Evolutionary conservation across 2,888 invertebrate genomes (phyloP), one percentile per base, ranked within the genome.

Genomic region (Macropis europaea): DNA sequence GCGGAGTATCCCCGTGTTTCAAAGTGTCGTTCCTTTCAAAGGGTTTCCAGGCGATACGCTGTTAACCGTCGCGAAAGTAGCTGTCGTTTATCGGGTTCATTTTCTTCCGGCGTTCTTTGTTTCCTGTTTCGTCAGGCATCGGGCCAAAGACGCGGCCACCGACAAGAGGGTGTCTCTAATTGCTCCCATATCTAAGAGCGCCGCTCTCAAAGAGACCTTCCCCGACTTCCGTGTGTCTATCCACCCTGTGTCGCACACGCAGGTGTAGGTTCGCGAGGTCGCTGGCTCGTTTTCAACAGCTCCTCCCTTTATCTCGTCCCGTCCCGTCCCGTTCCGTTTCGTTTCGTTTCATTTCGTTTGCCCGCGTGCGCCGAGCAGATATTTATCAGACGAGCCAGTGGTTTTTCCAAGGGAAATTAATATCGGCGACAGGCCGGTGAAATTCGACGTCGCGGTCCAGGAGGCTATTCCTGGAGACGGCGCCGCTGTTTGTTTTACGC

Each of bases 91-190:
- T 69, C 66, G 56, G 45, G 7, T 24, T 48, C 53, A 13, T 53
- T 53, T 62, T 72, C 52, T 57, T 57, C 56, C 62, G 38, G 50
- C 62, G 11, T 22, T 45, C 62, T 72, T 69, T 62, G 47, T 53
- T 57, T 62, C 57, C 57, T 32, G 57, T 63, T 57, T 59, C 74
- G 61, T 54, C 24, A 53, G 52, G 69, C 77, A 77, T 22, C 45
- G 17, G 47, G 70, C 74, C 75, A 72, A 70, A 73, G 73, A 59
- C 62, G 68, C 45, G 59, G 22, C 61, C 19, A 36, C 15, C 53
- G 61, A 50, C 70, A 76, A 72, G 76, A 79, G 82, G 82, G 83
- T 77, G 81, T 76, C 82, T 82, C 84, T 87, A 87, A 86, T 87
- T 87, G 87, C 86, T 83, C 82, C 79, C 82, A 83, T n/a, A n/a